Evolutionary conservation across 2,797 vertebrate species (phyloP).

Genomic region (Tachyglossus aculeatus): DNA sequence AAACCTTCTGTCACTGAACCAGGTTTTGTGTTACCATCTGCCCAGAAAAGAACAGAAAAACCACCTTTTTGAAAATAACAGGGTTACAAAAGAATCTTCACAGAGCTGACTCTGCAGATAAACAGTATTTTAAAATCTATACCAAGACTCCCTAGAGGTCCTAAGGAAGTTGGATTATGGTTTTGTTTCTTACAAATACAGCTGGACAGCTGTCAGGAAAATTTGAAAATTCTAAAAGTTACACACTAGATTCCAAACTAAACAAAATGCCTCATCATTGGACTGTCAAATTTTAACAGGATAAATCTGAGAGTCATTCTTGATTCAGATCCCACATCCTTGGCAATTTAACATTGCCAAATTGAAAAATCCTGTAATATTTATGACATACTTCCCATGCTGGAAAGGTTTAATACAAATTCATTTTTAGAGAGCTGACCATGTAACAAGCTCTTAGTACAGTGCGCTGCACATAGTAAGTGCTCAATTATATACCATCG

Average conservation of each 20-base stretch:
- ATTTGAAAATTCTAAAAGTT: not conserved
- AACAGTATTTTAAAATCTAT: not conserved
- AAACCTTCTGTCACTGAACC: not conserved
- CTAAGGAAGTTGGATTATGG: not conserved
- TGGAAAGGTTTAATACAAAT: constrained; percentile 27
- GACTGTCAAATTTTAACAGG: not conserved
- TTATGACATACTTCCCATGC: constrained; percentile 8
- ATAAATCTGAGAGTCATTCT: fast-evolving
- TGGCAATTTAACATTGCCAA: not conserved
- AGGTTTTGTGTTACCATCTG: not conserved
- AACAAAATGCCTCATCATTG: fast-evolving
- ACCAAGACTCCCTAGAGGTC: not conserved
- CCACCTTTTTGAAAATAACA: not conserved
- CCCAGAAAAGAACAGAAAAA: not conserved
- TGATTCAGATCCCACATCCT: constrained; percentile 14
- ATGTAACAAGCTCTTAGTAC: not conserved
- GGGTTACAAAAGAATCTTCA: not conserved
- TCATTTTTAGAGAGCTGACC: not conserved
- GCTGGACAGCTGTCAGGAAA: not conserved
- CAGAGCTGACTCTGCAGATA: not conserved
- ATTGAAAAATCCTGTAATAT: not conserved
- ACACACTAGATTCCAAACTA: not conserved
- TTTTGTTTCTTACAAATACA: not conserved
- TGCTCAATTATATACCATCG: too few relatives aligned
- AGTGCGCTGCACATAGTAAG: too few relatives aligned